A percentile compares a stretch with the other conserved stretches of the same genome.
These are phyloP conservation scores for Allophyes oxyacanthae DNA, from an alignment of 2,888 invertebrate genomes.

Conservation along the genomic window DNA sequence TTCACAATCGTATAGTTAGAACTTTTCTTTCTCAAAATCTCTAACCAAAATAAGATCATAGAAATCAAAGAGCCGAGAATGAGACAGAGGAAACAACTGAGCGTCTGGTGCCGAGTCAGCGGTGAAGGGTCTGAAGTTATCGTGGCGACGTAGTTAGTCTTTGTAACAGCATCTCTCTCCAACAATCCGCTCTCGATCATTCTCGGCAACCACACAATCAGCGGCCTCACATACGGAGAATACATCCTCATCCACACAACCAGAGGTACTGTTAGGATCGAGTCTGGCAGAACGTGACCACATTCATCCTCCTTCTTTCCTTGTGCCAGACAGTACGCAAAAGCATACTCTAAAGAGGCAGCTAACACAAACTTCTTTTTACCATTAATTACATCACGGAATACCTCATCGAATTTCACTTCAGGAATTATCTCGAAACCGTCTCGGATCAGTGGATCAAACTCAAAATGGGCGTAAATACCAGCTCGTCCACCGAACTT, in stretches of 20 bases:
- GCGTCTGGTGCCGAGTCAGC: conserved; percentile 67
- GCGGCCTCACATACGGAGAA: conserved; percentile 68
- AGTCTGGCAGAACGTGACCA: conserved; percentile 74
- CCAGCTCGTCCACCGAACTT: conserved; percentile 74
- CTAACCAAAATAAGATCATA: conserved; percentile 64
- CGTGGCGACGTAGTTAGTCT: conserved; percentile 50
- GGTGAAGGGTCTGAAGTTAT: conserved; percentile 69
- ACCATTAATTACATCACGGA: conserved; percentile 69
- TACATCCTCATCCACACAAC: conserved; percentile 76
- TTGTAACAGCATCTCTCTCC: conserved; percentile 62
- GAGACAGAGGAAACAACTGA: conserved; percentile 73
- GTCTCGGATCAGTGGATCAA: conserved; percentile 70
- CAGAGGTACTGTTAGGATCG: conserved; percentile 75
- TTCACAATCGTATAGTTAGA: conserved; percentile 49
- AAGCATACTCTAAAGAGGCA: conserved; percentile 75
- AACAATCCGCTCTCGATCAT: conserved; percentile 75
- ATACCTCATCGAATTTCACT: conserved; percentile 68
- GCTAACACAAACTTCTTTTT: conserved; percentile 73
- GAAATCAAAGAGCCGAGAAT: conserved; percentile 68
- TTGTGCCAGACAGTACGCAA: conserved; percentile 69
- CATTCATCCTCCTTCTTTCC: conserved; percentile 75
- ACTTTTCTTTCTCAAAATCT: conserved; percentile 62
- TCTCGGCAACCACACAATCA: conserved; percentile 72
- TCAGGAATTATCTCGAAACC: conserved; percentile 71
- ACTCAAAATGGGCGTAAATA: conserved; percentile 74